These are phyloP conservation scores for Drosophila azteca DNA, from an alignment of 1,140 invertebrate genomes.

Conservation along the genomic window DNA sequence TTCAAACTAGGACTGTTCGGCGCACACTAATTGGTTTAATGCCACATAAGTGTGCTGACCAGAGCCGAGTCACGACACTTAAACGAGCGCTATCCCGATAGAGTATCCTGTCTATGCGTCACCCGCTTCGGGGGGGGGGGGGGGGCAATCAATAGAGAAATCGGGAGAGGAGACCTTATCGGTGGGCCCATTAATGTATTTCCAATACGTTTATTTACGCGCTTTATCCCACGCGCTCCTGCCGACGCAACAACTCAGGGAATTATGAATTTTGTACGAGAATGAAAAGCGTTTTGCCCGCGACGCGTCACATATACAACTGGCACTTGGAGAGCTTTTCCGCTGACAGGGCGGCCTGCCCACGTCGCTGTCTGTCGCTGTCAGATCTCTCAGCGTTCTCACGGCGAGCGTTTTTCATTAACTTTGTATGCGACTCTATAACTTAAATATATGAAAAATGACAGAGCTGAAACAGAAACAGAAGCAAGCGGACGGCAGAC, in stretches of 20 bases:
- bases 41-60: neutral
- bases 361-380: constrained; percentile 5
- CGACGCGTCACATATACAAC: constrained; percentile 67
- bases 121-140: neutral
- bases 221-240: neutral
- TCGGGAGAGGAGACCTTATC: constrained; percentile 26
- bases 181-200: constrained; percentile 26
- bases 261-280: constrained; percentile 25
- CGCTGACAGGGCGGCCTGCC: constrained; percentile 54
- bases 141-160: constrained; percentile 33
- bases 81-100: constrained; percentile 1
- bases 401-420: constrained; percentile 64
- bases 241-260: neutral
- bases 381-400: constrained; percentile 55
- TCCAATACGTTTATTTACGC: constrained; percentile 42
- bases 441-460: constrained; percentile 58
- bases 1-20: constrained; percentile 17
- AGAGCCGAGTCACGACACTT: constrained; percentile 10
- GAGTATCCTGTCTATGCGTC: constrained; percentile 25
- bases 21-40: constrained; percentile 38
- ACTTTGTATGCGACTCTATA: constrained; percentile 58
- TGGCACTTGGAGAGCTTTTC: constrained; percentile 73
- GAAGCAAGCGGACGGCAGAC: constrained; percentile 15
- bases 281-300: constrained; percentile 48
- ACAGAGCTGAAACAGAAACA: constrained; percentile 14